phyloP scores from a whole-genome alignment of 2,113 vertebrate genomes.

The Variabilichromis moorii region DNA sequence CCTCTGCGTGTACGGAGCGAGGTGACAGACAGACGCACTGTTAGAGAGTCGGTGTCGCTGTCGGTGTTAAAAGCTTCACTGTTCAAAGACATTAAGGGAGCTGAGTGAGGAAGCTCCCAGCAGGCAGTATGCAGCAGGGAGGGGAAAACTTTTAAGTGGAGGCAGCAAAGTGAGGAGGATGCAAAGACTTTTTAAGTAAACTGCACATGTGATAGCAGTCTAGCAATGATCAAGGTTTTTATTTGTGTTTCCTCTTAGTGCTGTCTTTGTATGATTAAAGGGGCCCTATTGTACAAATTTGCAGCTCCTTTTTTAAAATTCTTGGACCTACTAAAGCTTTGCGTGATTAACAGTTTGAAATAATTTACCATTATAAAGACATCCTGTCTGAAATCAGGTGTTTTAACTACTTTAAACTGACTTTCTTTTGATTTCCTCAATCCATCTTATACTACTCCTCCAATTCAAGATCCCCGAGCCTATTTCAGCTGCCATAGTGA shows the following conservation, averaged over 20 bases:
- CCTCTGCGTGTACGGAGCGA: background rate
- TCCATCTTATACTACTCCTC: background rate
- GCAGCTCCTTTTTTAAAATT: background rate
- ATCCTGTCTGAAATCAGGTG: background rate
- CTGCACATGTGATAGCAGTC: background rate
- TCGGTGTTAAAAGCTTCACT: background rate
- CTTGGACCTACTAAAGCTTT: background rate
- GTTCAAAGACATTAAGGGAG: background rate
- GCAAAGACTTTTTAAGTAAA: background rate
- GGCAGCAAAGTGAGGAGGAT: background rate
- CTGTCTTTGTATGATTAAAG: background rate
- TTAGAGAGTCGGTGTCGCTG: background rate
- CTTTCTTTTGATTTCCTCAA: background rate
- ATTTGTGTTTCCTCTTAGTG: background rate
- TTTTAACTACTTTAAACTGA: background rate
- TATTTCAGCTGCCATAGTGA: background rate
- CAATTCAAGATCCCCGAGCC: background rate
- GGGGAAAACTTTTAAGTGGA: background rate
- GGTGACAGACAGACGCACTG: background rate
- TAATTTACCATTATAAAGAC: background rate
- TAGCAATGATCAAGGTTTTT: background rate
- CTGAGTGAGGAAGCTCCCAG: background rate
- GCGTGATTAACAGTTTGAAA: background rate
- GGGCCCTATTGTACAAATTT: background rate
- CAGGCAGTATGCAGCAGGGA: background rate